Evolutionary conservation across 92 coral and sea anemone genomes (phyloP).

Genomic region (Zoanthus solanderi): DNA sequence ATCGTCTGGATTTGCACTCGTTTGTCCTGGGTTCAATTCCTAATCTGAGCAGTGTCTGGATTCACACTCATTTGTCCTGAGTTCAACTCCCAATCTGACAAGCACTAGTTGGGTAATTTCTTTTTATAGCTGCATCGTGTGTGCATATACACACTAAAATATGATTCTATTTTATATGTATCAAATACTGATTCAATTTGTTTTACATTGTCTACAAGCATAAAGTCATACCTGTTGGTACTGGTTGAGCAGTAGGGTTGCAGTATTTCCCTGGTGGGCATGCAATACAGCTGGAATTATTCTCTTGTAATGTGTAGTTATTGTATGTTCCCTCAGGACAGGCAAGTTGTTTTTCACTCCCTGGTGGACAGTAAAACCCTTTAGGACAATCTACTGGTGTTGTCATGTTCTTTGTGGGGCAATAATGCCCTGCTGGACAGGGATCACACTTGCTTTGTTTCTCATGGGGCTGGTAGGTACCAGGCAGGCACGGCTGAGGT

Average conservation of each 20-base stretch:
- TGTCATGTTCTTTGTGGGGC: slow-evolving; percentile 92
- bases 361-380: slow-evolving; percentile 94
- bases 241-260: slow-evolving; percentile 89
- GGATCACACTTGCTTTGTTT: slow-evolving; percentile 82
- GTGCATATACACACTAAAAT: background rate
- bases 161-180: no score
- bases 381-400: slow-evolving; percentile 62
- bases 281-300: slow-evolving; percentile 85
- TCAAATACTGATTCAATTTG: no score
- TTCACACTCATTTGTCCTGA: no score
- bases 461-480: slow-evolving; percentile 87
- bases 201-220: background rate
- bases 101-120: no score
- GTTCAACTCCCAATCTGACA: no score
- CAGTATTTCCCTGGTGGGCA: slow-evolving; percentile 90
- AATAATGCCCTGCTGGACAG: slow-evolving; percentile 85
- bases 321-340: slow-evolving; percentile 95
- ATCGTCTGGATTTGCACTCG: no score
- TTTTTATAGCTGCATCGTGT: no score
- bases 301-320: slow-evolving; percentile 77
- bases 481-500: slow-evolving; percentile 93
- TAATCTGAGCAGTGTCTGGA: no score
- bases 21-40: no score
- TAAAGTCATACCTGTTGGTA: slow-evolving; percentile 82
- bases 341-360: slow-evolving; percentile 88